These are phyloP conservation scores for Barnardius zonarius DNA, from an alignment of 2,113 vertebrate species.

Conservation along the genomic window DNA sequence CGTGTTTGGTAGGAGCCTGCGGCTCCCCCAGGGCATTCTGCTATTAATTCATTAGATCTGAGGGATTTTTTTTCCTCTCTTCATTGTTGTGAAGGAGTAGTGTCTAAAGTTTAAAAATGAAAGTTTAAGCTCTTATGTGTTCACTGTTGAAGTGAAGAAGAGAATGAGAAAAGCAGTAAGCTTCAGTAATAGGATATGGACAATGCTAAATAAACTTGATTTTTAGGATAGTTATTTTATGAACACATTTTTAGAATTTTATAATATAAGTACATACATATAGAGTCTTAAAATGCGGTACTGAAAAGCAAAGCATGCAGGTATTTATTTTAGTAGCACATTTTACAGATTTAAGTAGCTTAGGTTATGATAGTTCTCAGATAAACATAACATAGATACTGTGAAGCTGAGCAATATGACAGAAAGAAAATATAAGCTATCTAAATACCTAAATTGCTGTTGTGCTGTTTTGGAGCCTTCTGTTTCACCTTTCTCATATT, in stretches of 20 bases:
- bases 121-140: not conserved
- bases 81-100: not conserved
- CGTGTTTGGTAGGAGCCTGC: not conserved
- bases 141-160: not conserved
- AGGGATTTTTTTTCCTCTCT: not conserved
- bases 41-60: constrained; percentile 67
- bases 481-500: not conserved
- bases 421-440: not conserved
- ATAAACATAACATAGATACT: not conserved
- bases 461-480: not conserved
- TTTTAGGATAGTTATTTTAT: not conserved
- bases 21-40: constrained; percentile 36
- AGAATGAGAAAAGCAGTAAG: not conserved
- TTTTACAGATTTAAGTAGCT: not conserved
- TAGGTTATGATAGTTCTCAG: not conserved
- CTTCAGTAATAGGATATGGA: not conserved
- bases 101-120: not conserved
- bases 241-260: not conserved
- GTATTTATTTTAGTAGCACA: not conserved
- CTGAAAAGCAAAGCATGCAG: not conserved
- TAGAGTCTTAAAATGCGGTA: not conserved
- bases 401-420: not conserved
- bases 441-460: not conserved
- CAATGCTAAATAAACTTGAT: not conserved
- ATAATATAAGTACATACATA: not conserved